Conservation (phyloP, 2,888 invertebrate genomes). For the Saturnia japonica region DNA sequence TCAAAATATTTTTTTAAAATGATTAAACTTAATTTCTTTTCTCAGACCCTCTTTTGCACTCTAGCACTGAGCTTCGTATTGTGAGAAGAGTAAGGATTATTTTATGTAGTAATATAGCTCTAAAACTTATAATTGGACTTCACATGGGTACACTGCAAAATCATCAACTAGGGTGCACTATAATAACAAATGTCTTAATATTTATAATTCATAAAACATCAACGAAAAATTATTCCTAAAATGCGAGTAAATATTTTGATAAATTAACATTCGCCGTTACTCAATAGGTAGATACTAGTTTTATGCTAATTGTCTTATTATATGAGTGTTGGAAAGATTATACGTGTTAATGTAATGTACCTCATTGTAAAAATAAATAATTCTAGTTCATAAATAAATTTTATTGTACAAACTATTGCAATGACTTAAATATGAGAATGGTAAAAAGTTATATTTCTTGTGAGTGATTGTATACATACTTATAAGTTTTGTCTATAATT, state of each 20-base stretch:
- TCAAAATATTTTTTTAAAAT: not conserved
- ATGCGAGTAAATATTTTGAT: constrained; percentile 54
- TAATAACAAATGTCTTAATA: constrained; percentile 1
- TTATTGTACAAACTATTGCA: constrained; percentile 50
- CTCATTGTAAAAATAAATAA: constrained; percentile 53
- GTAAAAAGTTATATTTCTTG: not conserved
- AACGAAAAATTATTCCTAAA: constrained; percentile 54
- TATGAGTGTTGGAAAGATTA: constrained; percentile 41
- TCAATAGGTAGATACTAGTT: constrained; percentile 58
- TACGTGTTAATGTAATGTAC: constrained; percentile 60
- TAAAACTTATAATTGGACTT: too few species aligned
- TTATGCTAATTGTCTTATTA: constrained; percentile 50
- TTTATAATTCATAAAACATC: constrained; percentile 31
- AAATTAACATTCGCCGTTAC: constrained; percentile 55
- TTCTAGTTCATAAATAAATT: constrained; percentile 43
- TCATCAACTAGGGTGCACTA: not conserved
- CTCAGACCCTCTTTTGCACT: not conserved
- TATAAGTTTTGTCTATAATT: constrained; percentile 33
- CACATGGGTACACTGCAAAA: not conserved
- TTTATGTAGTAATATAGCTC: not conserved
- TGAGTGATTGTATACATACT: constrained; percentile 45
- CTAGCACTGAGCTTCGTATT: not conserved
- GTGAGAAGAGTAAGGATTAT: not conserved
- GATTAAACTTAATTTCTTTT: not conserved
- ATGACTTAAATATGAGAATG: constrained; percentile 27